Evolutionary conservation across 2,113 vertebrate genomes (phyloP).

Genomic region (Gopherus evgoodei): DNA sequence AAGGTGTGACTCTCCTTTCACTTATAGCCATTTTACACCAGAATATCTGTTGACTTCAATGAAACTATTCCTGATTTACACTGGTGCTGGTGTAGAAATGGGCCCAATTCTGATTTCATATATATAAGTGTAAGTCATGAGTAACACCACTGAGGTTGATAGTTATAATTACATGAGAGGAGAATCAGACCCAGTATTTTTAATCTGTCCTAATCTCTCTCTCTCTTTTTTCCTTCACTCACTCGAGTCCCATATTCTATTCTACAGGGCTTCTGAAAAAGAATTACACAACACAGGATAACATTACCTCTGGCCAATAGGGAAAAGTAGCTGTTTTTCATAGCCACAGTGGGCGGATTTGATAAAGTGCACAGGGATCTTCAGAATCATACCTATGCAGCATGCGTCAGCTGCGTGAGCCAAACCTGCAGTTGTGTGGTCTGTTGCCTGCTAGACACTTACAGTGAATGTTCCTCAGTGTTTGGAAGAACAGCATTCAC

Average conservation of each 20-base stretch:
- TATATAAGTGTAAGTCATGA: slow-evolving; percentile 31
- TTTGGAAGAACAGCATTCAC: not conserved
- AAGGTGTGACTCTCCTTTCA: slow-evolving; percentile 25
- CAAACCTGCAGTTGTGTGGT: not conserved
- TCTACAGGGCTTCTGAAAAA: not conserved
- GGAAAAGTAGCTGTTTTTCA: not conserved
- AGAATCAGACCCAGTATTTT: accelerated
- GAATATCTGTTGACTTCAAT: not conserved
- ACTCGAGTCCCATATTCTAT: not conserved
- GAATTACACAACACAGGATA: not conserved
- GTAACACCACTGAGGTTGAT: slow-evolving; percentile 3
- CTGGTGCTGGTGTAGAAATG: not conserved
- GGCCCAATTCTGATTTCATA: not conserved
- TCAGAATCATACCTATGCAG: not conserved
- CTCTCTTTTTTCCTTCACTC: not conserved
- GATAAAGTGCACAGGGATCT: not conserved
- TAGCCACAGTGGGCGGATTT: not conserved
- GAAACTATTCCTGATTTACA: slow-evolving; percentile 53
- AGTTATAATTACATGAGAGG: not conserved
- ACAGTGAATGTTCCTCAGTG: not conserved
- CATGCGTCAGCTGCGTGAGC: not conserved
- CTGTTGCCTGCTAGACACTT: not conserved
- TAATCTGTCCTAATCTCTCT: not conserved
- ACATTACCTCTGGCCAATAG: not conserved
- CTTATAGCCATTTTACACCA: slow-evolving; percentile 36